phyloP scores from a whole-genome alignment of 2,113 vertebrate species.

The Podiceps cristatus region DNA sequence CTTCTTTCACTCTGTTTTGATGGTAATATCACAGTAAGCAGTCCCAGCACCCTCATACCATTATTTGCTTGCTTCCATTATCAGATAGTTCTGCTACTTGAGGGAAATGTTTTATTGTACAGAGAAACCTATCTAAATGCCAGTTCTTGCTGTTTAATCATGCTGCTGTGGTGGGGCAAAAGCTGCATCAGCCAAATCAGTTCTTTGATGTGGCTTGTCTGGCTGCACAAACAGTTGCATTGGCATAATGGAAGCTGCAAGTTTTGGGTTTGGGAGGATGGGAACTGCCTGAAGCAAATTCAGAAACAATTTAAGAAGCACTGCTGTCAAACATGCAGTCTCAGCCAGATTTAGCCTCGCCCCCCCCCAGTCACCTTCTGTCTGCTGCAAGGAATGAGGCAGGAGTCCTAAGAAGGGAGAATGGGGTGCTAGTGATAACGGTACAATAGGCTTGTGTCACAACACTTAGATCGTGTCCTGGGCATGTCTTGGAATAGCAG shows the following conservation, averaged over 20 bases:
- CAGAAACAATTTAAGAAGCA: not conserved
- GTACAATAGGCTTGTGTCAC: not conserved
- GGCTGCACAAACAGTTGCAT: not conserved
- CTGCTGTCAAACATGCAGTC: not conserved
- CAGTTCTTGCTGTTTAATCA: not conserved
- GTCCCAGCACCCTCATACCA: not conserved
- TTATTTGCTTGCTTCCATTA: not conserved
- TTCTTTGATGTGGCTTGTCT: not conserved
- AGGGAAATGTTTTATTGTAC: not conserved
- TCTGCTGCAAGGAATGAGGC: not conserved
- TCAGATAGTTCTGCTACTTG: not conserved
- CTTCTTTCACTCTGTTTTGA: not conserved
- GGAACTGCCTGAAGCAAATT: not conserved
- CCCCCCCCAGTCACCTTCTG: not conserved
- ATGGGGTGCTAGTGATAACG: not conserved
- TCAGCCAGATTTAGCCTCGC: not conserved
- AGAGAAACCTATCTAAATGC: not conserved
- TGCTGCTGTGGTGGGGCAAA: not conserved
- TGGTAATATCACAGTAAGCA: not conserved
- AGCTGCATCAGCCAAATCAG: constrained; percentile 1
- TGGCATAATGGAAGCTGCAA: not conserved
- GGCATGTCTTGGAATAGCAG: not conserved
- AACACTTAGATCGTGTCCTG: not conserved
- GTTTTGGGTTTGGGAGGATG: not conserved
- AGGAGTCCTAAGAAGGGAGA: not conserved